Percentiles rank a stretch among this genome's conserved stretches.
Evolutionary conservation across 2,888 invertebrate species (phyloP).

Genomic region (Oligia latruncula): DNA sequence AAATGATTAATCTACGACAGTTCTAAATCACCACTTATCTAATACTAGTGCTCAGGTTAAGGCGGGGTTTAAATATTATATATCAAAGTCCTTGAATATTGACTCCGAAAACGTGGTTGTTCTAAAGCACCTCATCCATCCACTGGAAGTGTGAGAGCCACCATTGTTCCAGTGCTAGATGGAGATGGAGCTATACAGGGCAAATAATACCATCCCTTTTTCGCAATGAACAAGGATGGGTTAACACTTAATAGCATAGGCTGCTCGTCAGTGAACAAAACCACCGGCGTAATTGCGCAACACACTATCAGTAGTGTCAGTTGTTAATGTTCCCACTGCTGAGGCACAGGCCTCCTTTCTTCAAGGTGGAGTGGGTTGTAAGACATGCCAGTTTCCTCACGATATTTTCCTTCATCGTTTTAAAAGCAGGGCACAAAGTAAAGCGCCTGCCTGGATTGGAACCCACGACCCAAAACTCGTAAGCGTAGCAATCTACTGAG

Average conservation of each 20-base stretch:
- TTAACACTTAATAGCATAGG: neutral
- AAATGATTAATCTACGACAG: slow-evolving; percentile 6
- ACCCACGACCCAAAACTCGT: too few species aligned
- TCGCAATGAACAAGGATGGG: neutral
- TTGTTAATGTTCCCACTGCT: too few species aligned
- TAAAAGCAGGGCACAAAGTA: too few species aligned
- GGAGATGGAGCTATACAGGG: neutral
- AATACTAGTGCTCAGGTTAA: slow-evolving; percentile 32
- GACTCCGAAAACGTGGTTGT: neutral
- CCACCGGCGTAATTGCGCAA: too few species aligned
- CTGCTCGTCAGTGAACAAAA: neutral
- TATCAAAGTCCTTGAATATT: slow-evolving; percentile 25
- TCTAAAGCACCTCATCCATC: neutral
- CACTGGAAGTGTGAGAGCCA: slow-evolving; percentile 1
- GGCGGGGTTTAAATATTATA: slow-evolving; percentile 30
- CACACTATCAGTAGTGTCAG: too few species aligned
- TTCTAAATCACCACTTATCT: slow-evolving; percentile 23
- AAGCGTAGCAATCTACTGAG: too few species aligned
- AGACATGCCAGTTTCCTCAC: too few species aligned
- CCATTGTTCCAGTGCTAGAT: neutral
- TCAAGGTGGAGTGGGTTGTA: too few species aligned
- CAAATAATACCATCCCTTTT: neutral
- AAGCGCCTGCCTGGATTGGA: too few species aligned
- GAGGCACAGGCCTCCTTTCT: too few species aligned
- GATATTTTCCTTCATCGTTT: too few species aligned